Evolutionary conservation across 2,113 vertebrate genomes (phyloP), one percentile per base, ranked within the genome.

Genomic region (Microtus montanus): DNA sequence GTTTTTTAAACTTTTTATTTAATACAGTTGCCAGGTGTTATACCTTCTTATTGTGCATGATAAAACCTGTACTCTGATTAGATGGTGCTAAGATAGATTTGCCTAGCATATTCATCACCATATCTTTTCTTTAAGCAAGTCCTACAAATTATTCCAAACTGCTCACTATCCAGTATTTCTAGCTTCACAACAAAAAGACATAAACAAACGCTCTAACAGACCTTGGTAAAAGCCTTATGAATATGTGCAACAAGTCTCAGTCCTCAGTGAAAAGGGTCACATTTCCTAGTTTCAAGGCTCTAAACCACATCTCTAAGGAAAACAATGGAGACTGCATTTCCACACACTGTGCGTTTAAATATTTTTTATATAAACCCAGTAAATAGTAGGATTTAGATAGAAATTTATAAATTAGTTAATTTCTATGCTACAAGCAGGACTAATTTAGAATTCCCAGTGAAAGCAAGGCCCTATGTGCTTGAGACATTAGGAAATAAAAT

Each of bases 391-490:
- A 79, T 44, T 92, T 91, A 64, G 92, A 79, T 92, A 78, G 77
- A 75, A 94, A 89, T 92, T 96, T 95, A 79, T 93, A 95, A 95
- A 91, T 96, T 88, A 94, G 82, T 95, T 97, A 96, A 97, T 95
- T 93, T 97, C 86, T 35, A 95, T 94, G 82, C 84, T 95, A 79
- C 20, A 91, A 86, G 78, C 84, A 54, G 44, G 64, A 83, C 52
- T 92, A 89, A 95, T 97, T 95, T 95, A 75, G 74, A 80, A 92
- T 96, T 91, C 77, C 70, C 49, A 93, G 87, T 96, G 79, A 96
- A 93, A 96, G 44, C 26, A 75, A 91, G 64, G 89, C 19, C 71
- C 20, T 30, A 71, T 7, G 17, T 54, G 87, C 78, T 87, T 75
- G 71, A 64, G 92, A 96, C 92, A 79, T 28, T 22, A 91, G 41